phyloP scores from a whole-genome alignment of 2,888 invertebrate species.

The Formica aserva region DNA sequence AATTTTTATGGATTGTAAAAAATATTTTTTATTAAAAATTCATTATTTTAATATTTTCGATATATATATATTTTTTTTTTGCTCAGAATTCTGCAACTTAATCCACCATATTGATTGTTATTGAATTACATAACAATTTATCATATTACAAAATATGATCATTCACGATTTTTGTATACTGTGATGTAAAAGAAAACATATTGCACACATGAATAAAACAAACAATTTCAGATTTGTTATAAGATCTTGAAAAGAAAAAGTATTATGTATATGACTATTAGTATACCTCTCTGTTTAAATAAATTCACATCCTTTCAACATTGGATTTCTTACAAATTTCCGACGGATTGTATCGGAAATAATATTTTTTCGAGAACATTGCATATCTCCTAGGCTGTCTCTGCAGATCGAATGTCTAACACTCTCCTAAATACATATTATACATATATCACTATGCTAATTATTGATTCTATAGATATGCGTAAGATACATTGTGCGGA shows the following conservation, averaged over 20 bases:
- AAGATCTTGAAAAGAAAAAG: not conserved
- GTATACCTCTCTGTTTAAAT: slow-evolving; percentile 8
- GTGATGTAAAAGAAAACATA: slow-evolving; percentile 15
- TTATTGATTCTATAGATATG: slow-evolving; percentile 78
- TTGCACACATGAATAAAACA: not conserved
- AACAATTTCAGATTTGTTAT: not conserved
- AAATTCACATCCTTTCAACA: not conserved
- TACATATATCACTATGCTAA: slow-evolving; percentile 73
- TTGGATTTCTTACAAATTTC: not conserved
- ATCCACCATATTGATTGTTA: not conserved
- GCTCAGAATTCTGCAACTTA: not conserved
- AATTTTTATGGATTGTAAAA: not conserved
- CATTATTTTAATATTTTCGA: not conserved
- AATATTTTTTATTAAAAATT: not conserved
- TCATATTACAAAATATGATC: slow-evolving; percentile 6
- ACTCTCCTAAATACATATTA: slow-evolving; percentile 72
- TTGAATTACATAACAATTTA: slow-evolving; percentile 13
- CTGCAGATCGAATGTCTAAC: slow-evolving; percentile 65
- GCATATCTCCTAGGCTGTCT: slow-evolving; percentile 58
- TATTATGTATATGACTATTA: not conserved
- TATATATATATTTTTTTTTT: not conserved
- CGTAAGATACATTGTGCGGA: slow-evolving; percentile 74
- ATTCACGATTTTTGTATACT: not conserved
- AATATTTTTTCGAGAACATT: not conserved
- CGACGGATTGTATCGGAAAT: slow-evolving; percentile 15